A percentile compares a stretch with the other conserved stretches of the same genome.
phyloP scores from a whole-genome alignment of 2,113 vertebrate genomes.

The Cynocephalus volans region DNA sequence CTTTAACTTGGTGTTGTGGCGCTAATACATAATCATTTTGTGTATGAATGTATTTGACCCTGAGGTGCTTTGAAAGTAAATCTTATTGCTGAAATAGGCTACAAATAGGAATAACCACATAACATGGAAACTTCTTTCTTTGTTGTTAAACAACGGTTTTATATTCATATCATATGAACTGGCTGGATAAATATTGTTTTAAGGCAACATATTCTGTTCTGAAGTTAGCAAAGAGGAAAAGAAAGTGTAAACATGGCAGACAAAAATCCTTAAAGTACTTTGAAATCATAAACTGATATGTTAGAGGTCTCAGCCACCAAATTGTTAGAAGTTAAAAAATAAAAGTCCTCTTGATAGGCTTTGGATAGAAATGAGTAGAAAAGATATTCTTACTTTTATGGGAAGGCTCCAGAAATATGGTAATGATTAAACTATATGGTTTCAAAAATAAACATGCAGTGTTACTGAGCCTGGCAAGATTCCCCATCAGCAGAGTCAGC shows the following conservation, averaged over 20 bases:
- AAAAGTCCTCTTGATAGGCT: neutral
- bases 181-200: constrained; percentile 64
- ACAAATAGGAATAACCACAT: neutral
- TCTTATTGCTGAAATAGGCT: constrained; percentile 6
- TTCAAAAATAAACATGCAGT: neutral
- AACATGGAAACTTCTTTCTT: constrained; percentile 59
- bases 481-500: neutral
- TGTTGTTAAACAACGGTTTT: constrained; percentile 64
- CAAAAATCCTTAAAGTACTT: constrained; percentile 57
- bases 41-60: constrained; percentile 29
- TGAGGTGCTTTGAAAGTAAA: constrained; percentile 61
- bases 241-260: neutral
- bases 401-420: neutral
- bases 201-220: neutral
- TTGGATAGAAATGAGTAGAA: constrained; percentile 14
- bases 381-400: neutral
- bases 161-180: constrained; percentile 49
- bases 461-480: neutral
- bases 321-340: constrained; percentile 55
- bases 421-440: neutral
- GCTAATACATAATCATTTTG: neutral
- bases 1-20: neutral
- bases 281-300: constrained; percentile 36
- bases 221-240: constrained; percentile 17
- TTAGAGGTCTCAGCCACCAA: constrained; percentile 44